Evolutionary conservation across 2,888 invertebrate genomes (phyloP).

Genomic region (Silvanus unidentatus): DNA sequence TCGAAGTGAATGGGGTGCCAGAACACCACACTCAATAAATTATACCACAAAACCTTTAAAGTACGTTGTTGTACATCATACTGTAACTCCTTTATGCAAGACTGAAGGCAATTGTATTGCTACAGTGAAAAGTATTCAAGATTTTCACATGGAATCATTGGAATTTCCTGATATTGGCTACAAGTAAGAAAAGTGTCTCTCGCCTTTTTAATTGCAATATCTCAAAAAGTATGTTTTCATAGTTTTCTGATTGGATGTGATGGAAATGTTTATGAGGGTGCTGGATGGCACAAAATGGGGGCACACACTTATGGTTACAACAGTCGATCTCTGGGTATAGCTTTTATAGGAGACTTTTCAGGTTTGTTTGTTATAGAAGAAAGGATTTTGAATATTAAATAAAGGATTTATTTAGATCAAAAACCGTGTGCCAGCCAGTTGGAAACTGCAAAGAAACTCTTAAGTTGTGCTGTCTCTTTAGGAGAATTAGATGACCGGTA

Average conservation of each 20-base stretch:
- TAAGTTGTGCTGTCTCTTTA: constrained; percentile 48
- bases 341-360: constrained; percentile 54
- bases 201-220: not conserved
- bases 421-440: constrained; percentile 47
- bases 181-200: constrained; percentile 47
- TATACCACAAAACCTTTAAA: constrained; percentile 52
- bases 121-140: constrained; percentile 47
- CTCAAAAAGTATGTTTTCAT: too few relatives aligned
- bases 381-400: not conserved
- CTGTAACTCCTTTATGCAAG: constrained; percentile 49
- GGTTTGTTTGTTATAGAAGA: constrained; percentile 36
- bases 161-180: constrained; percentile 54
- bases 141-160: constrained; percentile 48
- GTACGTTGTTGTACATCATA: constrained; percentile 54
- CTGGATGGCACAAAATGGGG: constrained; percentile 54
- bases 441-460: constrained; percentile 46
- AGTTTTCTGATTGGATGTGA: constrained; percentile 58
- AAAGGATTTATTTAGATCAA: constrained; percentile 32
- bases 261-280: constrained; percentile 56
- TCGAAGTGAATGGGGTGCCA: constrained; percentile 57
- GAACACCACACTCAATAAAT: constrained; percentile 46
- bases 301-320: constrained; percentile 55
- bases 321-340: constrained; percentile 50
- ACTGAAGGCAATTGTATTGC: constrained; percentile 47
- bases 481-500: constrained; percentile 47